Percentiles rank a stretch among this genome's conserved stretches.
These are phyloP conservation scores for Hetaerina americana DNA, from an alignment of 1,140 invertebrate genomes.

Conservation along the genomic window DNA sequence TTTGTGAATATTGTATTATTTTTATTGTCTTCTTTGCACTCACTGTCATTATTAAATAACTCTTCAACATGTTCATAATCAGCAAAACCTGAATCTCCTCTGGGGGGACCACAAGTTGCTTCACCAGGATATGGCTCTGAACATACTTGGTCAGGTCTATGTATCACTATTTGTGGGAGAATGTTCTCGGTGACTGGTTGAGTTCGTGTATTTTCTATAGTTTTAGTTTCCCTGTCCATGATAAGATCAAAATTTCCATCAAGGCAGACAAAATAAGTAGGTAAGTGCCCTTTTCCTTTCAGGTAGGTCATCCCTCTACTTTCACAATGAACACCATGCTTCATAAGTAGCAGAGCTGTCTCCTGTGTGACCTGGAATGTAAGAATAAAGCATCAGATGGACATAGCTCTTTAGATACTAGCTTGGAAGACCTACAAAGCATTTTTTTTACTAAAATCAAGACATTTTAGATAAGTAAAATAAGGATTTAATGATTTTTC, in stretches of 20 bases:
- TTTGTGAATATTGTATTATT: too few relatives aligned
- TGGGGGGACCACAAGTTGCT: neutral
- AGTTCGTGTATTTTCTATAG: neutral
- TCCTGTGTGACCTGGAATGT: constrained; percentile 49
- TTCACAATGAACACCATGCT: constrained; percentile 51
- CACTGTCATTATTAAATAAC: too few relatives aligned
- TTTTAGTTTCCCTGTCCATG: neutral
- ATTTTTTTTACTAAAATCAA: constrained; percentile 1
- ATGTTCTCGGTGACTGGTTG: neutral
- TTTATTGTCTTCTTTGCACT: too few relatives aligned
- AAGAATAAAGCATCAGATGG: neutral
- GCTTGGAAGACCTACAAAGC: neutral
- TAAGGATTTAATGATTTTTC: neutral
- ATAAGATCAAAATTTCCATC: constrained; percentile 43
- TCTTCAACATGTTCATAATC: neutral
- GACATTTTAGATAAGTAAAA: neutral
- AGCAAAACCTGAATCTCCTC: neutral
- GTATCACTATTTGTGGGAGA: neutral
- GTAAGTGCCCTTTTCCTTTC: constrained; percentile 59
- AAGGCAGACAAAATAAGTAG: constrained; percentile 57
- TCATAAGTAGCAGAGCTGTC: constrained; percentile 52
- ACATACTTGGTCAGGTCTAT: neutral
- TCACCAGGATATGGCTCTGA: neutral
- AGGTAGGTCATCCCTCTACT: constrained; percentile 55
- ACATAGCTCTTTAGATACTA: neutral